Percentiles rank a stretch among this genome's conserved stretches.
Evolutionary conservation across 1,140 invertebrate genomes (phyloP).

Genomic region (Anoplophora glabripennis): DNA sequence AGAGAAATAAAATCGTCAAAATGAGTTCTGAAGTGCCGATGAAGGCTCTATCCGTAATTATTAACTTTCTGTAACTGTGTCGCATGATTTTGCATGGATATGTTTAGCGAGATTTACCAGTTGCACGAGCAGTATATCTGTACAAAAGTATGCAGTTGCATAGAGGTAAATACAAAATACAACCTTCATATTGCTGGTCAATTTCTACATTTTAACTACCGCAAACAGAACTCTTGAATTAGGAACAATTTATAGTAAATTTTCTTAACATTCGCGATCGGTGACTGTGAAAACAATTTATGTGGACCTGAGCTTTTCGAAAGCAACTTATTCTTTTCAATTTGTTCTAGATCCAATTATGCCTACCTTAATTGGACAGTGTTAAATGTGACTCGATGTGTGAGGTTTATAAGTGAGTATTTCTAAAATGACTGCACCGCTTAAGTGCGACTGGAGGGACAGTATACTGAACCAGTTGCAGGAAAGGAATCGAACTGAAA

Average conservation of each 20-base stretch:
- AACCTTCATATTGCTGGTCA: not conserved
- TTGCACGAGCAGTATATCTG: constrained; percentile 13
- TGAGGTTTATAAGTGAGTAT: not conserved
- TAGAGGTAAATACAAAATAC: constrained; percentile 7
- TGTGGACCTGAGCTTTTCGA: not conserved
- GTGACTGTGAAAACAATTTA: constrained; percentile 8
- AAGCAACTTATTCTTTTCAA: constrained; percentile 5
- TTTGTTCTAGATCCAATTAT: constrained; percentile 17
- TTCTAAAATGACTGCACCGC: not conserved
- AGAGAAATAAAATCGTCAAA: no score
- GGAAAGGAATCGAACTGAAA: constrained; percentile 58
- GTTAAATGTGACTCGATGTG: not conserved
- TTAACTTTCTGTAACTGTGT: constrained; percentile 1
- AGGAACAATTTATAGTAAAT: not conserved
- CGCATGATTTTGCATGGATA: constrained; percentile 16
- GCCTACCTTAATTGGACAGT: constrained; percentile 5
- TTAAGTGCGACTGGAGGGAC: constrained; percentile 52
- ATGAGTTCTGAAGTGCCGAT: no score
- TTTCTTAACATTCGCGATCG: not conserved
- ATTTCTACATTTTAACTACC: not conserved
- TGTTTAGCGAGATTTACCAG: constrained; percentile 10
- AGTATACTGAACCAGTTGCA: constrained; percentile 57
- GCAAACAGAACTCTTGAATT: constrained; percentile 2
- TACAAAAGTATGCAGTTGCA: constrained; percentile 10
- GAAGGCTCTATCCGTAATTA: constrained; percentile 6